Conservation (phyloP, 2,113 vertebrate species). For the Equus przewalskii region DNA sequence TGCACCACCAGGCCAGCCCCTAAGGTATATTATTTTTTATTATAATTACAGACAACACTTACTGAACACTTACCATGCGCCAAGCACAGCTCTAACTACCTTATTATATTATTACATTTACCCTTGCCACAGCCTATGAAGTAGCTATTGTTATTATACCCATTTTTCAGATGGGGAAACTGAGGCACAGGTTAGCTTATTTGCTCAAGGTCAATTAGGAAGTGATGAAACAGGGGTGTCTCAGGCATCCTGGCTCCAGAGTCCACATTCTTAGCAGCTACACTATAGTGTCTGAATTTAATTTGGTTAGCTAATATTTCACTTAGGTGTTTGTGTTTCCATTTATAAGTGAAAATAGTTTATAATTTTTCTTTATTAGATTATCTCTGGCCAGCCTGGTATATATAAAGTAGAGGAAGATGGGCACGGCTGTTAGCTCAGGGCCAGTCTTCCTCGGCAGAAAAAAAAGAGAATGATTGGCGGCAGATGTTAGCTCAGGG, state of each 20-base stretch:
- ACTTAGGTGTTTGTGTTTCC: neutral
- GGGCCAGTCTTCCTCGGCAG: too few relatives aligned
- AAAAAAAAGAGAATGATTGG: too few relatives aligned
- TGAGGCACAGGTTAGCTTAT: neutral
- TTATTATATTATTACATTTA: neutral
- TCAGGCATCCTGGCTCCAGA: neutral
- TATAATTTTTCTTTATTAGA: neutral
- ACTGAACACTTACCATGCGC: neutral
- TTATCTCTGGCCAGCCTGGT: neutral
- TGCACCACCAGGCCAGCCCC: too few relatives aligned
- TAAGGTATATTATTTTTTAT: too few relatives aligned
- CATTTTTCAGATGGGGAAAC: neutral
- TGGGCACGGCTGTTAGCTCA: too few relatives aligned
- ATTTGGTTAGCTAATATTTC: neutral
- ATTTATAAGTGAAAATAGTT: neutral
- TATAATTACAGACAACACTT: too few relatives aligned
- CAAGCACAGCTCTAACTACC: neutral
- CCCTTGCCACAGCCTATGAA: neutral
- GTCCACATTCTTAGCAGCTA: neutral
- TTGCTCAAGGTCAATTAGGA: neutral
- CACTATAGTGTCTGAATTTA: neutral
- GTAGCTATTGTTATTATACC: neutral
- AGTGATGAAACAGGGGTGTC: neutral
- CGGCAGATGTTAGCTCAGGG: too few relatives aligned
- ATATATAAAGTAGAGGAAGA: too few relatives aligned